phyloP scores from a whole-genome alignment of 2,797 vertebrate genomes.

The Sebastes hubbsi region DNA sequence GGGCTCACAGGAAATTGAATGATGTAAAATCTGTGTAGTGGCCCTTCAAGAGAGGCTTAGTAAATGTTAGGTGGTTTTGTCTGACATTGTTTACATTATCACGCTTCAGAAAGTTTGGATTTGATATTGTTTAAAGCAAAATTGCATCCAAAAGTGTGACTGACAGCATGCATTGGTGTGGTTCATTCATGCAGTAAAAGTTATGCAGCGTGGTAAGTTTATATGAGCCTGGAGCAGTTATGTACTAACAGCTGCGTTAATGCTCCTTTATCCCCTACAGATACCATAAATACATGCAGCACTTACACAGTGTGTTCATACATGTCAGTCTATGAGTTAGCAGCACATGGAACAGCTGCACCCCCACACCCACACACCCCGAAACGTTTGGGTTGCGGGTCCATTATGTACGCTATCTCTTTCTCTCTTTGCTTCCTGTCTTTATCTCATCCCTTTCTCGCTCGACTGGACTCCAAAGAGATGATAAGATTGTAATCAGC shows the following conservation, averaged over 20 bases:
- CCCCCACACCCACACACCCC: background rate
- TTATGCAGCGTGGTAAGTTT: background rate
- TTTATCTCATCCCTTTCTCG: constrained; percentile 37
- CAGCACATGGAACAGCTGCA: constrained; percentile 51
- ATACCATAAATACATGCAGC: background rate
- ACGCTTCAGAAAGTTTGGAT: background rate
- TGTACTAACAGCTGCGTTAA: constrained; percentile 56
- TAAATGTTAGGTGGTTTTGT: background rate
- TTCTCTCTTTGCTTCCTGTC: constrained; percentile 4
- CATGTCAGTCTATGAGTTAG: constrained; percentile 12
- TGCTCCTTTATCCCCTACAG: constrained; percentile 19
- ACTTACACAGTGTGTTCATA: background rate
- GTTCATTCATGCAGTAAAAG: background rate
- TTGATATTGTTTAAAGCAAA: background rate
- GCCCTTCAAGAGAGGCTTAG: background rate
- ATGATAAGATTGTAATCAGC: constrained; percentile 39
- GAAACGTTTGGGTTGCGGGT: background rate
- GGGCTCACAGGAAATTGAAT: background rate
- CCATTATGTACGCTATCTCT: constrained; percentile 34
- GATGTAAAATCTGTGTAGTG: background rate
- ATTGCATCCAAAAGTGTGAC: background rate
- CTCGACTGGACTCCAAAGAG: constrained; percentile 38
- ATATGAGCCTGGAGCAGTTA: background rate
- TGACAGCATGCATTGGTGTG: background rate
- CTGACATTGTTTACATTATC: background rate